Base-by-base conservation (phyloP, 2,888 invertebrate genomes). In the Leucophenga montana region DNA sequence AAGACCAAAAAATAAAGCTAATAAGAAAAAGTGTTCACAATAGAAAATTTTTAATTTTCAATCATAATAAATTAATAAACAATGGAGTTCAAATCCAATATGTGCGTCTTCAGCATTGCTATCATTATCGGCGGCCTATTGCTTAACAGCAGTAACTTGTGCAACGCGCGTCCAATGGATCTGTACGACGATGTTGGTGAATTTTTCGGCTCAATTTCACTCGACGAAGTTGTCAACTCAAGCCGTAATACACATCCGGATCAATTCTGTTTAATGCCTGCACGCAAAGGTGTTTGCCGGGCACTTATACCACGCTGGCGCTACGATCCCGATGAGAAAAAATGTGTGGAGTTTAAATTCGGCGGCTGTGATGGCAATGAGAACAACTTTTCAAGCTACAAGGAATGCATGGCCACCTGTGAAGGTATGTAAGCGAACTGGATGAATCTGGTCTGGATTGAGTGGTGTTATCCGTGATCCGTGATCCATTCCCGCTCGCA, bases 301-400 rank as follows among this genome's bases (percentile, higher is more conserved):
- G 89, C 89, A 0, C 71, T 89, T 2, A 88, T 89, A 59, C 88
- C 88, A 0, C 84, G 89, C 66, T 89, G 86, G 87, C 88, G 89
- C 68, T 91, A 91, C 81, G 90, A 91, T 82, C 87, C 89, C 1
- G 79, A 83, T 64, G 84, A 86, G 53, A 89, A 88, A 71, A 87
- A 89, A 67, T 91, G 91, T 71, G 79, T 87, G 6, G 89, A 90
- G 76, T 91, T 91, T 80, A 90, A 89, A 74, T 91, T 90, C 73
- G 91, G 91, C 3, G 91, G 91, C 67, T 91, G 91, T 76, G 90
- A 89, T 78, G 91, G 91, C 72, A 91, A 91, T 76, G 89, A 88
- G 70, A 91, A 91, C 79, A 91, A 91, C 75, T 91, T 91, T 81
- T 75, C 87, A 69, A 88, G 89, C 71, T 86, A 89, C 74, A 89